A percentile compares a stretch with the other conserved stretches of the same genome.
These are phyloP conservation scores for Polydesmus complanatus DNA, from an alignment of 2,888 invertebrate species.

Conservation along the genomic window DNA sequence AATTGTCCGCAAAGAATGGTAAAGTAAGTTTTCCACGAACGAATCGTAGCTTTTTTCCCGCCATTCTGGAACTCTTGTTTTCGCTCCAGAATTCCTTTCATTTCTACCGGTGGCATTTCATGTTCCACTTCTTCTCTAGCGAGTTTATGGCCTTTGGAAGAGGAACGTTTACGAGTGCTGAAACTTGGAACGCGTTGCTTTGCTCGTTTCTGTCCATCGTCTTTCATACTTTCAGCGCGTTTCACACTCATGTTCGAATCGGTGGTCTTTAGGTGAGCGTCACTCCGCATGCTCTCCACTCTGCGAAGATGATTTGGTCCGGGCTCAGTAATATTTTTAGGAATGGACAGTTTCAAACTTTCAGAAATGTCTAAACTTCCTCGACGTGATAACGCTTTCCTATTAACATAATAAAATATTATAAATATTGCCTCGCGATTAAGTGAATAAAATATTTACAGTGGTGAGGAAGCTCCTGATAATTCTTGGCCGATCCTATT, in stretches of 20 bases:
- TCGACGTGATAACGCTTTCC: constrained; percentile 2
- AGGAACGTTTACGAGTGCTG: constrained; percentile 75
- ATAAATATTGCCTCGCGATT: not conserved
- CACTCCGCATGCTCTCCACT: constrained; percentile 15
- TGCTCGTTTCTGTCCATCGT: constrained; percentile 27
- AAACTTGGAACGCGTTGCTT: constrained; percentile 63
- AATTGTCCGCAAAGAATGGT: constrained; percentile 92
- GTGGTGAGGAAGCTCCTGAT: constrained; percentile 11
- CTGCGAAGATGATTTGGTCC: constrained; percentile 6
- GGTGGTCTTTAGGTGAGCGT: constrained; percentile 3
- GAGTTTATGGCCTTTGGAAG: constrained; percentile 53
- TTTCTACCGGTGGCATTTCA: constrained; percentile 70
- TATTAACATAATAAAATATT: not conserved
- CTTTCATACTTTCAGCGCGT: constrained; percentile 78
- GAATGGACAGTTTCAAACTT: constrained; percentile 10
- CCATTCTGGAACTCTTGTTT: constrained; percentile 90
- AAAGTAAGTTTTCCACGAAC: constrained; percentile 91
- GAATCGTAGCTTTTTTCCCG: constrained; percentile 82
- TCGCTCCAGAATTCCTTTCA: constrained; percentile 77
- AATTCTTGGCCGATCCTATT: not conserved
- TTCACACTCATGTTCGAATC: constrained; percentile 42
- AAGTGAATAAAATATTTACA: constrained; percentile 2
- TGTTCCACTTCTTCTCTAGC: not conserved
- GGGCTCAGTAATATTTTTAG: not conserved
- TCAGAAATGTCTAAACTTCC: constrained; percentile 11